These are phyloP conservation scores for Hemichromis elongatus DNA, from an alignment of 2,113 vertebrate genomes.

Conservation along the genomic window DNA sequence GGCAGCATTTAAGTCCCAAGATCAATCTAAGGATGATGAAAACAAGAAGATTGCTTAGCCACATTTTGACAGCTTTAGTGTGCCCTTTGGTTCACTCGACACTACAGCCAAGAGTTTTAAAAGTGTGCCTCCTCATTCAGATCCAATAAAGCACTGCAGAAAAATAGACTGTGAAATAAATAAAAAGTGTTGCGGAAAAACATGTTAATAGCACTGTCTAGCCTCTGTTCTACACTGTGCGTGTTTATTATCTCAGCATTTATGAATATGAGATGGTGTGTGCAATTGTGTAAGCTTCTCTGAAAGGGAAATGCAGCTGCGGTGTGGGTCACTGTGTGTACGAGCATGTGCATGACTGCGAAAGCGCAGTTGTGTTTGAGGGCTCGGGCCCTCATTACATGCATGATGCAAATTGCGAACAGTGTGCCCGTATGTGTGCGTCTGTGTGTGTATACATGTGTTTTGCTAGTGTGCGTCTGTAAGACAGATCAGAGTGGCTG, in stretches of 20 bases:
- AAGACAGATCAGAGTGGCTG: conserved; percentile 34
- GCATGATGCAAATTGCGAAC: conserved; percentile 21
- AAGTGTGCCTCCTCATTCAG: conserved; percentile 34
- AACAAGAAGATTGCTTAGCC: background rate
- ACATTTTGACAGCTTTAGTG: conserved; percentile 8
- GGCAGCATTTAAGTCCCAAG: background rate
- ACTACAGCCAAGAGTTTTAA: conserved; percentile 9
- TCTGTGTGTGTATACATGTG: background rate
- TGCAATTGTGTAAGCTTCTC: conserved; percentile 12
- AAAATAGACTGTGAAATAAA: conserved; percentile 31
- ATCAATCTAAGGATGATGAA: conserved; percentile 17
- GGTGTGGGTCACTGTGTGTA: background rate
- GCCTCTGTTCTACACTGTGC: background rate
- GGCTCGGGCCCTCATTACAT: background rate
- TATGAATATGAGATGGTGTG: background rate
- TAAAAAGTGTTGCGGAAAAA: conserved; percentile 37
- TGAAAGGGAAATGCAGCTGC: too few relatives aligned
- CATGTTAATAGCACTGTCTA: conserved; percentile 26
- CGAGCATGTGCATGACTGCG: background rate
- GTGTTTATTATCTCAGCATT: conserved; percentile 9
- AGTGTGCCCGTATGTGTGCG: background rate
- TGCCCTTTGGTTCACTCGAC: conserved; percentile 15
- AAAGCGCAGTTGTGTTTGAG: background rate
- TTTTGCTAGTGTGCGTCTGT: conserved; percentile 16
- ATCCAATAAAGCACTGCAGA: conserved; percentile 31